Evolutionary conservation across 2,888 invertebrate genomes (phyloP).

Genomic region (Cephus sareptanus): DNA sequence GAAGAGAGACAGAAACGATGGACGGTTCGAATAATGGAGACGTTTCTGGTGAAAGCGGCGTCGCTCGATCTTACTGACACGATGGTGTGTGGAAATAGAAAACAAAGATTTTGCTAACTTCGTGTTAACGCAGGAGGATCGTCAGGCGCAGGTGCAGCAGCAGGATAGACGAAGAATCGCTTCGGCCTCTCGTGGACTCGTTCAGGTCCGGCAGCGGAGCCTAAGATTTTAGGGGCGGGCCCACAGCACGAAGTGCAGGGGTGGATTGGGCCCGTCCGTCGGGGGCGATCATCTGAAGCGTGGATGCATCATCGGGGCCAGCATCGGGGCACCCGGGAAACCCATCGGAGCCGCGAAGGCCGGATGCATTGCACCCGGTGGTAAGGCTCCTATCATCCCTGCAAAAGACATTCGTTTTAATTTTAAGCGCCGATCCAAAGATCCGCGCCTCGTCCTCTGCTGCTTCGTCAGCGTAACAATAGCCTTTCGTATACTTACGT

Average conservation of each 20-base stretch:
- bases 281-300: slow-evolving; percentile 87
- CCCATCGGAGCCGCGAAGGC: slow-evolving; percentile 68
- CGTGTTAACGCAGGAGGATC: slow-evolving; percentile 51
- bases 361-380: slow-evolving; percentile 68
- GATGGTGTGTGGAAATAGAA: slow-evolving; percentile 27
- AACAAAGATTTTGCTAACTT: slow-evolving; percentile 59
- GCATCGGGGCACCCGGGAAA: slow-evolving; percentile 68
- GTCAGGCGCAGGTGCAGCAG: slow-evolving; percentile 41
- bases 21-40: background rate
- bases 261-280: slow-evolving; percentile 68
- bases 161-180: slow-evolving; percentile 16
- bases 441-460: background rate
- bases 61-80: background rate
- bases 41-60: background rate
- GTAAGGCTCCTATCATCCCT: slow-evolving; percentile 66
- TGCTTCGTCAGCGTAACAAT: background rate
- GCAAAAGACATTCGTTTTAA: slow-evolving; percentile 44
- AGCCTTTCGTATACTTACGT: slow-evolving; percentile 41
- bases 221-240: slow-evolving; percentile 66
- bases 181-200: slow-evolving; percentile 24
- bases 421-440: background rate
- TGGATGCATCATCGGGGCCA: slow-evolving; percentile 82
- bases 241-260: slow-evolving; percentile 70
- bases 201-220: slow-evolving; percentile 24
- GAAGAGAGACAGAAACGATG: no score